These are phyloP conservation scores for Cetonia aurata DNA, from an alignment of 2,888 invertebrate species.

Conservation along the genomic window DNA sequence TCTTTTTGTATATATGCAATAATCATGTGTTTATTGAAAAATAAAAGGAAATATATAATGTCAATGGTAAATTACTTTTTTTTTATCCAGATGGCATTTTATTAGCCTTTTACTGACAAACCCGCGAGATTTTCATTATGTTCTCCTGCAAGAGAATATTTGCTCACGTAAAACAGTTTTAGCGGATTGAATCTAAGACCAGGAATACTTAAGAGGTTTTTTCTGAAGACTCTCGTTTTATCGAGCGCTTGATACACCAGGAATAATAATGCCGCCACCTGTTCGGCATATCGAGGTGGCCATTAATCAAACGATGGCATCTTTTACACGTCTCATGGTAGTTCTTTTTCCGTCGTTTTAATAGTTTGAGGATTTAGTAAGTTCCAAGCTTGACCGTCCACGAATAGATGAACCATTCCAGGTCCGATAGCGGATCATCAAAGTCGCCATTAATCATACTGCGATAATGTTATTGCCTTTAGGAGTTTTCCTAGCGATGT, in stretches of 20 bases:
- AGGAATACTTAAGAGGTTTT: neutral
- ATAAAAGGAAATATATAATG: too few species aligned
- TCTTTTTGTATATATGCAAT: too few species aligned
- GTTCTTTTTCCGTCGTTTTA: neutral
- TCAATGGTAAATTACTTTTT: too few species aligned
- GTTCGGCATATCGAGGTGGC: conserved; percentile 21
- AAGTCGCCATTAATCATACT: neutral
- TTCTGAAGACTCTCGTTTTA: conserved; percentile 16
- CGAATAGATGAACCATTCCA: neutral
- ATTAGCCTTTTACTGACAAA: too few species aligned
- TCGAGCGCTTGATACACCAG: conserved; percentile 7
- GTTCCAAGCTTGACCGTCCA: conserved; percentile 2
- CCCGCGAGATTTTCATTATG: too few species aligned
- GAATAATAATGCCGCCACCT: conserved; percentile 29
- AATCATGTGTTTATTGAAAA: too few species aligned
- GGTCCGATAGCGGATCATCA: neutral
- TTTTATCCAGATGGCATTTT: neutral
- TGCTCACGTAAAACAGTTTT: too few species aligned
- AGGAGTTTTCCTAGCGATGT: neutral
- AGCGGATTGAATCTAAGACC: neutral
- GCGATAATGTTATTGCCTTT: neutral
- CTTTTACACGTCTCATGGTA: neutral
- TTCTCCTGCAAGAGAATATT: too few species aligned
- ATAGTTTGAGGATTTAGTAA: conserved; percentile 4
- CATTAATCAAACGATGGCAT: conserved; percentile 29